phyloP scores from a whole-genome alignment of 2,113 vertebrate genomes.

The Sula dactylatra region DNA sequence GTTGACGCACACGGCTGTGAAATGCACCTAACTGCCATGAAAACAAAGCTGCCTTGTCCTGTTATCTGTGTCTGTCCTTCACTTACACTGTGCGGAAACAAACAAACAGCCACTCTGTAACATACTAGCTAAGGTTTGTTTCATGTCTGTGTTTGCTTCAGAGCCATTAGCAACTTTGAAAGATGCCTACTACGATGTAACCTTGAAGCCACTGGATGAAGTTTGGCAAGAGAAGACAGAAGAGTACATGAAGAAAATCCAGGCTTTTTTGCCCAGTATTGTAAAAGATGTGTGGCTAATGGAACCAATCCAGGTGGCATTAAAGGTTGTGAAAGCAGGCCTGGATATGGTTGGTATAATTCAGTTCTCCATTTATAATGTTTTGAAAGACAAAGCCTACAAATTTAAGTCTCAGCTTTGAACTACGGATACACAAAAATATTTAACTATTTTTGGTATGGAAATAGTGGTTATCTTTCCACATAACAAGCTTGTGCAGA shows the following conservation, averaged over 20 bases:
- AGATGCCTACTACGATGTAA: conserved; percentile 84
- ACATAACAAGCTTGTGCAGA: background rate
- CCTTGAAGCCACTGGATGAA: conserved; percentile 71
- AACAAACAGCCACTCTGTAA: background rate
- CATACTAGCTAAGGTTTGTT: background rate
- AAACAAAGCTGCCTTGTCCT: background rate
- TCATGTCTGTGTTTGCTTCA: conserved; percentile 18
- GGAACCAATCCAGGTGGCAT: conserved; percentile 53
- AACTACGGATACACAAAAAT: background rate
- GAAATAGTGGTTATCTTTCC: background rate
- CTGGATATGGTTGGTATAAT: conserved; percentile 78
- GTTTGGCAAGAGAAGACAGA: conserved; percentile 75
- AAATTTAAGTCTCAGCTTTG: background rate
- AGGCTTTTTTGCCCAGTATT: conserved; percentile 68
- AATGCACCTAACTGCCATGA: background rate
- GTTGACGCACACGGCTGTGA: background rate
- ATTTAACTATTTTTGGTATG: background rate
- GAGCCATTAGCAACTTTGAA: conserved; percentile 82
- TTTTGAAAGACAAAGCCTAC: background rate
- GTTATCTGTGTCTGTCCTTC: background rate
- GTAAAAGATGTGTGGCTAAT: conserved; percentile 72
- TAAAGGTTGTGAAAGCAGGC: conserved; percentile 42
- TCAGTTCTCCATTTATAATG: background rate
- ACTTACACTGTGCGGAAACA: background rate
- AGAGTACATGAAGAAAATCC: conserved; percentile 59